Evolutionary conservation across 2,888 invertebrate species (phyloP).

Genomic region (Stegophylla sp.): DNA sequence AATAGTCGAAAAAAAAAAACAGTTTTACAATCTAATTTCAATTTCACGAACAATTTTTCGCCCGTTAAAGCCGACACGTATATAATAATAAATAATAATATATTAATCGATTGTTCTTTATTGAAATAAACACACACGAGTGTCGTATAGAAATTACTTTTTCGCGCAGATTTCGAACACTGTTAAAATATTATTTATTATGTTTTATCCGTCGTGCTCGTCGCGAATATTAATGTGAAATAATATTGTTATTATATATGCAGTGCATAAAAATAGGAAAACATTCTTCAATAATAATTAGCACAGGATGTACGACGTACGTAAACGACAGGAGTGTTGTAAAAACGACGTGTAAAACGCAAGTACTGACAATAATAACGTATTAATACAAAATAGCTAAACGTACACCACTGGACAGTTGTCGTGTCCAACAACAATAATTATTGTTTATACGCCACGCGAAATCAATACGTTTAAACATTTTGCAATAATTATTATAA

Average conservation of each 20-base stretch:
- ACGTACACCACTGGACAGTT: background rate
- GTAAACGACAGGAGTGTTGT: background rate
- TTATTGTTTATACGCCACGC: background rate
- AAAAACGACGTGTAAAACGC: background rate
- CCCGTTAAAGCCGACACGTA: background rate
- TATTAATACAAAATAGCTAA: background rate
- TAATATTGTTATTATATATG: background rate
- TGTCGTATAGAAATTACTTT: no score
- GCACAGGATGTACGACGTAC: background rate
- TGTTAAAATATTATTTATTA: no score
- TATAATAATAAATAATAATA: no score
- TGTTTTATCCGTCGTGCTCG: background rate
- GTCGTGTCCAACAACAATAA: no score
- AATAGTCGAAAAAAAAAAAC: no score
- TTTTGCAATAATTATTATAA: background rate
- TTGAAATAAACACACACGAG: background rate
- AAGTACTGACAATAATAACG: background rate
- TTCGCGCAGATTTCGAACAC: no score
- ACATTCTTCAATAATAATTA: background rate
- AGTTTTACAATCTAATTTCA: no score
- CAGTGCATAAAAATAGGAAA: no score
- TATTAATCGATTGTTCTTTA: background rate
- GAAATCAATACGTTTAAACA: background rate
- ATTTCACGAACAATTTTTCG: background rate
- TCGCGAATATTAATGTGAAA: slow-evolving; percentile 7